Evolutionary conservation across 1,140 invertebrate species (phyloP), one percentile per base, ranked within the genome.

Genomic region (Bilobella aurantiaca): DNA sequence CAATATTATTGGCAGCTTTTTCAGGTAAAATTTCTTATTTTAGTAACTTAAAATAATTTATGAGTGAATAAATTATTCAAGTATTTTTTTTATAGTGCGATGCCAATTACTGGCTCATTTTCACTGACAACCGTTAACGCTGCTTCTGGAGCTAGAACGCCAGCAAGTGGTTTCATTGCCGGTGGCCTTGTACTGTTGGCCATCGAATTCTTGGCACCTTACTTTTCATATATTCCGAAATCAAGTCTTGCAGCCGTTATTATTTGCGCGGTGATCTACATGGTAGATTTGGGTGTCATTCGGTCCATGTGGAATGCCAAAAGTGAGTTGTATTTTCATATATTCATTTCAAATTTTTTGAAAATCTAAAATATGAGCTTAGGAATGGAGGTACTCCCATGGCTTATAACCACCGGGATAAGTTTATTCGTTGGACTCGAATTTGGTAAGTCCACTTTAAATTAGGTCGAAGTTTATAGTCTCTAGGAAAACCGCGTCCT

Each of bases 121-220:
- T 91, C 89, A 1, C 82, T 90, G 66, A 94, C 90, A 62, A 93
- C 93, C 32, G 91, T 97, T 0, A 96, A 96, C 78, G 89, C 94
- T 74, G 90, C 90, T 3, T 93, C 89, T 75, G 93, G 93, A 25
- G 93, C 94, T 0, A 81, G 82, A 73, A 94, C 92, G 0, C 85
- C 89, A 1, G 82, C 90, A 63, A 90, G 90, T 57, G 91, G 91
- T 31, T 14, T 90, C 92, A 58, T 65, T 28, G 68, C 67, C 30
- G 71, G 71, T 2, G 29, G 53, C 16, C 60, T 91, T 71, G 90
- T 92, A 0, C 84, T 92, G 62, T 67, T 89, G 25, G 84, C 90
- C 1, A 77, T 93, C 31, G 76, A 88, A 16, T 88, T 90, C 74
- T 84, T 91, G 69, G 91, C 90, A 0, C 88, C 88, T 2, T 89